A percentile compares a stretch with the other conserved stretches of the same genome.
Evolutionary conservation across 1,140 invertebrate genomes (phyloP).

Genomic region (Drosophila tristis): DNA sequence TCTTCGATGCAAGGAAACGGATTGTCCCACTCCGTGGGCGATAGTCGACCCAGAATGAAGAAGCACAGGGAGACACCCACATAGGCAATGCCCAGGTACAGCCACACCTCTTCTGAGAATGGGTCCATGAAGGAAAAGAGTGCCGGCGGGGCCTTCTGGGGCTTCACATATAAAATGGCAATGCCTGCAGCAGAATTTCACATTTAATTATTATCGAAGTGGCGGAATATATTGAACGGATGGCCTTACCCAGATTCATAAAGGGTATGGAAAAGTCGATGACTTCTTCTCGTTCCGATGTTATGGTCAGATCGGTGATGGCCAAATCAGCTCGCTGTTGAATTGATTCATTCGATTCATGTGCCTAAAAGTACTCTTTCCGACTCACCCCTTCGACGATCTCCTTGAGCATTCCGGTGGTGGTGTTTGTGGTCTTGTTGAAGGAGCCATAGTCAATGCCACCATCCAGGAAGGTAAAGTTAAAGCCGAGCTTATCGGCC

Average conservation of each 20-base stretch:
- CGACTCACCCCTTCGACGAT: constrained; percentile 90
- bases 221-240: too few relatives aligned
- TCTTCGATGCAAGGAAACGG: constrained; percentile 92
- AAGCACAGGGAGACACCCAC: constrained; percentile 91
- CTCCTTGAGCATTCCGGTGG: constrained; percentile 95
- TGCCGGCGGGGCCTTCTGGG: constrained; percentile 90
- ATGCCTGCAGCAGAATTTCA: constrained; percentile 86
- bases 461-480: constrained; percentile 92
- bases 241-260: constrained; percentile 90
- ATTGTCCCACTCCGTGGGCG: constrained; percentile 93
- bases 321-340: constrained; percentile 90
- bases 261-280: constrained; percentile 97
- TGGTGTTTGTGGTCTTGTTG: constrained; percentile 88
- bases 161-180: constrained; percentile 93
- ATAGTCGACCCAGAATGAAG: constrained; percentile 91
- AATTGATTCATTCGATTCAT: background rate
- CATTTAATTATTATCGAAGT: too few relatives aligned
- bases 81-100: constrained; percentile 91
- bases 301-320: constrained; percentile 96
- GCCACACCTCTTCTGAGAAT: constrained; percentile 93
- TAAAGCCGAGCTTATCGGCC: constrained; percentile 91
- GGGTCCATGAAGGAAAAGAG: constrained; percentile 96
- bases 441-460: constrained; percentile 90
- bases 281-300: constrained; percentile 91
- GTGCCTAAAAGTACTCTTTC: background rate